Base-by-base conservation (phyloP, 2,888 invertebrate species). In the Drosophila villosipedis region DNA sequence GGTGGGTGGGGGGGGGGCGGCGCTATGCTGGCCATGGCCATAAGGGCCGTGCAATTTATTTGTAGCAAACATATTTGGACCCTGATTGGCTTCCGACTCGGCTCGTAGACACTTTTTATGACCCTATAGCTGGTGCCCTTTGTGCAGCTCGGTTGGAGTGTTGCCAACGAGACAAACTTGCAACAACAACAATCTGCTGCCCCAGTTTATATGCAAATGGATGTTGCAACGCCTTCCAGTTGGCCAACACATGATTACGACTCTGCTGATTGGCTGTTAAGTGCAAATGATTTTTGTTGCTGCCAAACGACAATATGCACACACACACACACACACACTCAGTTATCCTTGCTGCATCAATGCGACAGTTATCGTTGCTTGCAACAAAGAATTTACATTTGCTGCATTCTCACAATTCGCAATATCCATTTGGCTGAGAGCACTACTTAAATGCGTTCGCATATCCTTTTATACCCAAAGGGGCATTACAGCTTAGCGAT, bases 31-130 rank as follows among this genome's bases (percentile, higher is more conserved):
- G 68, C 54, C 65, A 58, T 74, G 77, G 63, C 66, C 77, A 79
- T 76, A 79, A 82, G 86, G 82, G 63, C 60, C 68, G 54, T 76
- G 76, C 78, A 82, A 87, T 88, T 89, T 87, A 89, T 89, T 87
- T 84, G 85, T 79, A 80, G 61, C 79, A 78, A 89, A 89, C 88
- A 90, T 87, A 80, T 80, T 79, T 76, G 71, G 72, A 39, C 68
- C n/a, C 80, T 76, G 79, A 80, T 79, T 79, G 80, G 81, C 79
- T 76, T 76, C 68, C 80, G 80, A 68, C 62, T 76, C 62, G 71
- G 62, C 71, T 50, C 62, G 75, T 79, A 68, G 75, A 69, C 63
- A 60, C 67, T 60, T 66, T 66, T 72, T 69, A 72, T 80, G 68
- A 53, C 50, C 58, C 70, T 5, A 33, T 30, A 10, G 50, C 59